Percentiles rank a stretch among this genome's conserved stretches.
phyloP scores from a whole-genome alignment of 2,888 invertebrate genomes.

The Gymnocheta viridis region DNA sequence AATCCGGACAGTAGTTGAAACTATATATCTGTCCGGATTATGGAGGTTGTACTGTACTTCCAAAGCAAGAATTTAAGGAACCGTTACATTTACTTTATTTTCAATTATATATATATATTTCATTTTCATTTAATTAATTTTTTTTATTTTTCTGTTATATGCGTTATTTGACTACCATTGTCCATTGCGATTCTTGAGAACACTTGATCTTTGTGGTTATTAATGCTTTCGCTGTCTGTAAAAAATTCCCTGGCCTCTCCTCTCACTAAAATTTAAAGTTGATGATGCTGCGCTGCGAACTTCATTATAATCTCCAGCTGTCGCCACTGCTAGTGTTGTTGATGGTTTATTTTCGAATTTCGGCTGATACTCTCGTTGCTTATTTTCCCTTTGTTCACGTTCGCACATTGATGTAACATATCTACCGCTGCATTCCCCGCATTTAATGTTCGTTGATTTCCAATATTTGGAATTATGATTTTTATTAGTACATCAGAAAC shows the following conservation, averaged over 20 bases:
- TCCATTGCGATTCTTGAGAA: slow-evolving; percentile 62
- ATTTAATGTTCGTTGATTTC: slow-evolving; percentile 44
- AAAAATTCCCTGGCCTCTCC: neutral
- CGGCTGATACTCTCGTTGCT: neutral
- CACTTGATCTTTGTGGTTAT: slow-evolving; percentile 23
- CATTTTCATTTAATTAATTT: slow-evolving; percentile 42
- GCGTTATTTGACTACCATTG: slow-evolving; percentile 64
- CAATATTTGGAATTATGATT: slow-evolving; percentile 56
- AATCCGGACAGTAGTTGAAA: too few relatives aligned
- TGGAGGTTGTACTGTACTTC: too few relatives aligned
- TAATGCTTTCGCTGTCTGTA: slow-evolving; percentile 29
- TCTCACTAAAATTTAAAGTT: neutral
- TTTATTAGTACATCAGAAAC: too few relatives aligned
- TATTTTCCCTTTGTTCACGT: slow-evolving; percentile 16
- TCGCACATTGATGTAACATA: slow-evolving; percentile 59
- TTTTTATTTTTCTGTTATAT: slow-evolving; percentile 41
- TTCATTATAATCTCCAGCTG: neutral
- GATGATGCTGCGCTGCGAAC: slow-evolving; percentile 7
- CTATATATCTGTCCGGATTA: too few relatives aligned
- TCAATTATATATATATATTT: too few relatives aligned
- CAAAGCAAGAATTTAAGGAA: too few relatives aligned
- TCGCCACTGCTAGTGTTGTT: neutral
- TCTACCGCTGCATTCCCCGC: slow-evolving; percentile 39
- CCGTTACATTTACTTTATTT: too few relatives aligned
- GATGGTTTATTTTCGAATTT: too few relatives aligned